Conservation (phyloP, 2,797 vertebrate species). For the Eremophila alpestris region DNA sequence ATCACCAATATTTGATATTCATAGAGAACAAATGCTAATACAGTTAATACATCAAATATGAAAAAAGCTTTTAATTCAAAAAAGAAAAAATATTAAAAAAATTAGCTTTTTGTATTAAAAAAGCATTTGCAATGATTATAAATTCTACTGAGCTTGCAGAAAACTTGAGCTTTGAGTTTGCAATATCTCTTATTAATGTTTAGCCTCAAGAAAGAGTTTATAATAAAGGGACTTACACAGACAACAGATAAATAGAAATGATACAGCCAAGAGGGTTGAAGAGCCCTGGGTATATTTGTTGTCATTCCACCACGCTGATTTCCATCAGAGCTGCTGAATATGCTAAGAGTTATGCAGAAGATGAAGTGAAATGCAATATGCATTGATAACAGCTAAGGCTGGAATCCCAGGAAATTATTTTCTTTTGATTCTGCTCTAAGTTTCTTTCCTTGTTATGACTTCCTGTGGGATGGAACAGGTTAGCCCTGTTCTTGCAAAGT, state of each 20-base stretch:
- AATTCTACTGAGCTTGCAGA: slow-evolving; percentile 55
- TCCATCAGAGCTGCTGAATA: slow-evolving; percentile 54
- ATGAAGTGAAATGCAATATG: slow-evolving; percentile 49
- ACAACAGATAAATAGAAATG: slow-evolving; percentile 62
- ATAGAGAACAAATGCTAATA: slow-evolving; percentile 53
- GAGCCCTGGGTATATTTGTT: slow-evolving; percentile 48
- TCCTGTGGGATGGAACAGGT: slow-evolving; percentile 42
- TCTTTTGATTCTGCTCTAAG: slow-evolving; percentile 25
- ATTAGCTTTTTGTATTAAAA: slow-evolving; percentile 48
- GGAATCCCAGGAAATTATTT: slow-evolving; percentile 52
- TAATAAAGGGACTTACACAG: slow-evolving; percentile 33
- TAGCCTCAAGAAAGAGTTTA: slow-evolving; percentile 63
- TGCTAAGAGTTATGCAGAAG: not conserved
- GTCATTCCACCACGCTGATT: slow-evolving; percentile 35
- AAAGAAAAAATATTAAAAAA: slow-evolving; percentile 23
- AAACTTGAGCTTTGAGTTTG: slow-evolving; percentile 55
- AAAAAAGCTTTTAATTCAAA: slow-evolving; percentile 41
- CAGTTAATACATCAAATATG: slow-evolving; percentile 41
- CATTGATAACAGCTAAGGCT: slow-evolving; percentile 23
- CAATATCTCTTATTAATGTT: slow-evolving; percentile 59
- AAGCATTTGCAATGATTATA: slow-evolving; percentile 43
- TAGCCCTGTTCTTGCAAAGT: slow-evolving; percentile 14
- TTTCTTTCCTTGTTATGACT: slow-evolving; percentile 33
- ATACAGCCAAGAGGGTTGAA: slow-evolving; percentile 52
- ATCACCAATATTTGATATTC: slow-evolving; percentile 46